phyloP scores from a whole-genome alignment of 2,888 invertebrate species.

The Dilophus febrilis region DNA sequence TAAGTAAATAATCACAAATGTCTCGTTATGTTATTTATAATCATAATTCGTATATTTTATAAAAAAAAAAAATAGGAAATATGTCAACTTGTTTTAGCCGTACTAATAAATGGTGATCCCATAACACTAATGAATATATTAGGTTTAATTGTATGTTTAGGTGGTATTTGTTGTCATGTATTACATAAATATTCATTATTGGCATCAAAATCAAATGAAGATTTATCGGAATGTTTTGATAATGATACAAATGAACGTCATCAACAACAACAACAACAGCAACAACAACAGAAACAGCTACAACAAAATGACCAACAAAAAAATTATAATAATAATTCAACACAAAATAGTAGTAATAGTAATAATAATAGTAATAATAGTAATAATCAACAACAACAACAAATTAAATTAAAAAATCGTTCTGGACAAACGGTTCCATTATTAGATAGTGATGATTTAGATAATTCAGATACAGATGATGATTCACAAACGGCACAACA shows the following conservation, averaged over 20 bases:
- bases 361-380: constrained; percentile 2
- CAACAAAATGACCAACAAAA: constrained; percentile 2
- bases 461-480: constrained; percentile 19
- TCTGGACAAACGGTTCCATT: constrained; percentile 23
- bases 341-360: constrained; percentile 2
- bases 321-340: constrained; percentile 3
- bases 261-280: too few relatives aligned
- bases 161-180: constrained; percentile 76
- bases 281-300: background rate
- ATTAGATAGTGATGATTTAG: constrained; percentile 17
- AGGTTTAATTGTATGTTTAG: constrained; percentile 72
- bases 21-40: constrained; percentile 1
- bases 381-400: background rate
- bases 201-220: constrained; percentile 13
- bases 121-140: constrained; percentile 65
- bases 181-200: constrained; percentile 42
- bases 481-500: constrained; percentile 30
- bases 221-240: constrained; percentile 3
- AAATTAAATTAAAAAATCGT: constrained; percentile 13
- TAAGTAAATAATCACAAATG: background rate
- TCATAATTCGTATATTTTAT: background rate
- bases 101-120: constrained; percentile 70
- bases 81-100: constrained; percentile 75
- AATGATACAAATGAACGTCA: background rate
- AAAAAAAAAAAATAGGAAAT: constrained; percentile 56